These are phyloP conservation scores for Seriola rivoliana DNA, from an alignment of 2,113 vertebrate genomes.

Conservation along the genomic window DNA sequence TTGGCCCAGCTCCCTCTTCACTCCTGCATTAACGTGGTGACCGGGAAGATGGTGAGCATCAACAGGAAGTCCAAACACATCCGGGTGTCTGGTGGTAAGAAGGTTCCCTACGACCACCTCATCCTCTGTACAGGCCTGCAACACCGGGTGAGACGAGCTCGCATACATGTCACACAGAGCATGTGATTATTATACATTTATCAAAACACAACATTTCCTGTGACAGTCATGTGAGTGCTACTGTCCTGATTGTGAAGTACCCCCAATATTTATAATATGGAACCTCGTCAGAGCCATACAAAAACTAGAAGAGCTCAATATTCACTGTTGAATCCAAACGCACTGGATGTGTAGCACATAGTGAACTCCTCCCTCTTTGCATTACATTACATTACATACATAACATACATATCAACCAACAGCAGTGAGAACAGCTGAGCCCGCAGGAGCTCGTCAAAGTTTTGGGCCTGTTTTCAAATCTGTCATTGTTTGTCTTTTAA, in stretches of 20 bases:
- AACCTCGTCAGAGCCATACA: too few species aligned
- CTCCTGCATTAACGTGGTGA: conserved; percentile 88
- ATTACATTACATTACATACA: too few species aligned
- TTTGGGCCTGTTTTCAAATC: too few species aligned
- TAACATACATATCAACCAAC: too few species aligned
- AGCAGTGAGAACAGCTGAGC: too few species aligned
- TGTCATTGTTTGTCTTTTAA: too few species aligned
- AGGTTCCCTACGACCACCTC: conserved; percentile 91
- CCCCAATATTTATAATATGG: not conserved
- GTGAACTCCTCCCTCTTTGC: too few species aligned
- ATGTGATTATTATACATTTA: too few species aligned
- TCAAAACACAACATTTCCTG: too few species aligned
- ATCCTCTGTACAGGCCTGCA: conserved; percentile 92
- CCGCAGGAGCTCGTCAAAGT: too few species aligned
- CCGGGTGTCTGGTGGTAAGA: conserved; percentile 79
- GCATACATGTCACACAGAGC: not conserved
- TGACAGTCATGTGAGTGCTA: not conserved
- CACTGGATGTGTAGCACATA: not conserved
- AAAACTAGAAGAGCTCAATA: too few species aligned
- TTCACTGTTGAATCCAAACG: not conserved
- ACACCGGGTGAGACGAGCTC: conserved; percentile 88
- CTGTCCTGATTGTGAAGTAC: not conserved
- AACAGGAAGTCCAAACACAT: conserved; percentile 88
- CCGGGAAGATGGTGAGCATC: conserved; percentile 91
- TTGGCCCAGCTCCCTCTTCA: conserved; percentile 87